Base-by-base conservation (phyloP, 2,888 invertebrate species). In the Chymomyza fuscimana region DNA sequence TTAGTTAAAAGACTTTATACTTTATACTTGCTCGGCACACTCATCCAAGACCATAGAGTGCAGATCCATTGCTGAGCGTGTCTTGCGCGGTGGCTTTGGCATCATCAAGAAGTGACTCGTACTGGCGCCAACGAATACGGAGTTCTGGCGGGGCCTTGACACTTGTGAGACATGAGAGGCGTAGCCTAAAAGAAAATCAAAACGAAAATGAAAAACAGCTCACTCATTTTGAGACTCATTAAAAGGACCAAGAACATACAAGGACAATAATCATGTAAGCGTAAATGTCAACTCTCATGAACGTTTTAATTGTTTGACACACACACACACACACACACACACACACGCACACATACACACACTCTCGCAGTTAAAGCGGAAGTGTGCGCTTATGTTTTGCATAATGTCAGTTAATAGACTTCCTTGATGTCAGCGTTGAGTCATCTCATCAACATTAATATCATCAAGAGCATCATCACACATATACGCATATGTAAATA, bases 21-120 rank as follows among this genome's bases (percentile, higher is more conserved):
- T 12, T 81, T 90, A 91, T 67, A 91, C 90, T 77, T 90, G 89
- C 63, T 91, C 91, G 65, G 90, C 91, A 50, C 86, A 82, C 77
- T 91, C 91, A 81, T 93, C 91, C 88, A 95, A 82, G 81, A 95
- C 91, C 87, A 96, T 92, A 32, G 96, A 96, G 86, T 96, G 96
- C 15, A 97, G 94, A 90, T 97, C 97, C 80, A 97, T 95, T 1
- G 97, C 97, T 51, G 96, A 96, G 81, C 96, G 95, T 5, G 95
- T 95, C 73, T 96, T 94, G 12, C 97, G 93, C 0, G 96, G 95
- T 0, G 95, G 94, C 79, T 94, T 94, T 71, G 93, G 94, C 15
- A 95, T 94, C 74, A 58, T 58, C 40, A 95, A 93, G 67, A 95
- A 93, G 63, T 95, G 94, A 70, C 82, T 89, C 67, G 89, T 85